A percentile compares a stretch with the other conserved stretches of the same genome.
Evolutionary conservation across 92 coral and sea anemone species (phyloP).

Genomic region (Umimayanthus kanabou): DNA sequence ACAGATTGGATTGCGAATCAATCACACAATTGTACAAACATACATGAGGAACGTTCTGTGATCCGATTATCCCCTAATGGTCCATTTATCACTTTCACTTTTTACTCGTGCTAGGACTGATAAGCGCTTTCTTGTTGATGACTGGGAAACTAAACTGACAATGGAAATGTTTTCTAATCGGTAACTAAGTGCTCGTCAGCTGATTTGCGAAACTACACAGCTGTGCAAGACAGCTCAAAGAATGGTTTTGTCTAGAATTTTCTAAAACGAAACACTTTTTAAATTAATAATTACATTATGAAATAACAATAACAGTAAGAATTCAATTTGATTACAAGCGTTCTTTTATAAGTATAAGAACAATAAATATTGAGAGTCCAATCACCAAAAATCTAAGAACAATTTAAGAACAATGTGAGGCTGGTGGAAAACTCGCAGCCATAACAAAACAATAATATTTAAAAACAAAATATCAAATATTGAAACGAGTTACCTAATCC

Average conservation of each 20-base stretch:
- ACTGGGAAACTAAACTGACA: not conserved
- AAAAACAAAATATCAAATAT: no score
- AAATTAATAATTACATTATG: no score
- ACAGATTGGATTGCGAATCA: conserved; percentile 5
- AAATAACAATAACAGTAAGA: no score
- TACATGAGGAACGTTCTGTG: not conserved
- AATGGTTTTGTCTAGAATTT: not conserved
- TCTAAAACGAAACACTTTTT: no score
- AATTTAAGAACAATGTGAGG: no score
- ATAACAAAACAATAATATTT: no score
- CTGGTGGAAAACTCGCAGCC: no score
- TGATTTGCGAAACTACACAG: not conserved
- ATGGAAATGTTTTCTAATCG: not conserved
- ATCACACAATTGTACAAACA: not conserved
- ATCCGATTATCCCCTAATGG: not conserved
- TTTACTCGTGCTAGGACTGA: conserved; percentile 3
- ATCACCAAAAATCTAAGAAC: no score
- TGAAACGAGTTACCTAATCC: no score
- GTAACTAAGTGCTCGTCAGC: not conserved
- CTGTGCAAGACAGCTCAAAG: not conserved
- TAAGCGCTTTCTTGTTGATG: conserved; percentile 17
- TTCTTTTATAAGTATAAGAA: no score
- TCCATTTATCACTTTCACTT: conserved; percentile 2
- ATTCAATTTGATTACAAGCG: no score
- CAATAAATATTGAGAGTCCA: no score